These are phyloP conservation scores for Sciurus vulgaris DNA, from an alignment of 2,797 vertebrate genomes.

Conservation along the genomic window DNA sequence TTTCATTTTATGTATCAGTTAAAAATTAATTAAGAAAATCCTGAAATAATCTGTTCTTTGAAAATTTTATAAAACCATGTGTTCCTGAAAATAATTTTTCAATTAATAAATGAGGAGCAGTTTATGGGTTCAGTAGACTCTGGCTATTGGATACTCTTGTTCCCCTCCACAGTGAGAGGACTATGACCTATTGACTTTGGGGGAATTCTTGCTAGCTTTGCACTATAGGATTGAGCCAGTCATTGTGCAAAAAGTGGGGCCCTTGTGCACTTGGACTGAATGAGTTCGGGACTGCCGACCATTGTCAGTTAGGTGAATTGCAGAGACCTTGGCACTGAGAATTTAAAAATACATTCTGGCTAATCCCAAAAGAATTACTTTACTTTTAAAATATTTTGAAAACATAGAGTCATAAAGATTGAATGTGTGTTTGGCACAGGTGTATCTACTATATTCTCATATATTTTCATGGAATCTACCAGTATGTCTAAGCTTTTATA, in stretches of 20 bases:
- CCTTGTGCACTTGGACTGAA: slow-evolving; percentile 40
- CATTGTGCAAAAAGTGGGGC: slow-evolving; percentile 3
- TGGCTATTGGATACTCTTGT: neutral
- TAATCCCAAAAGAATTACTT: slow-evolving; percentile 67
- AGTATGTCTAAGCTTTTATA: slow-evolving; percentile 36
- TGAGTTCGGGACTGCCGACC: slow-evolving; percentile 40
- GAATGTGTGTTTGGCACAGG: slow-evolving; percentile 51
- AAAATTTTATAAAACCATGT: neutral
- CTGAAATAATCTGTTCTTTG: neutral
- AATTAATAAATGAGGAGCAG: slow-evolving; percentile 19
- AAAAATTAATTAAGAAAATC: neutral
- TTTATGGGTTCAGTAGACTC: neutral
- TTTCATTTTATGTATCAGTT: neutral
- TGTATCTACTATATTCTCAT: slow-evolving; percentile 65
- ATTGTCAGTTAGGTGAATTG: slow-evolving; percentile 70
- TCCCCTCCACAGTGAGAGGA: neutral
- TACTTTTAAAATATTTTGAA: slow-evolving; percentile 71
- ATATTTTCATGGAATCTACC: slow-evolving; percentile 65
- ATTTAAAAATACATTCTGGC: slow-evolving; percentile 50
- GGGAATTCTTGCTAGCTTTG: slow-evolving; percentile 30
- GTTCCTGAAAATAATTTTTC: neutral
- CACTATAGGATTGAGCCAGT: neutral
- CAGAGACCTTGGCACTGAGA: slow-evolving; percentile 56
- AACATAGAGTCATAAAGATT: slow-evolving; percentile 31
- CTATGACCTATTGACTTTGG: slow-evolving; percentile 24